Evolutionary conservation across 2,888 invertebrate species (phyloP).

Genomic region (Periphyllus acericola): DNA sequence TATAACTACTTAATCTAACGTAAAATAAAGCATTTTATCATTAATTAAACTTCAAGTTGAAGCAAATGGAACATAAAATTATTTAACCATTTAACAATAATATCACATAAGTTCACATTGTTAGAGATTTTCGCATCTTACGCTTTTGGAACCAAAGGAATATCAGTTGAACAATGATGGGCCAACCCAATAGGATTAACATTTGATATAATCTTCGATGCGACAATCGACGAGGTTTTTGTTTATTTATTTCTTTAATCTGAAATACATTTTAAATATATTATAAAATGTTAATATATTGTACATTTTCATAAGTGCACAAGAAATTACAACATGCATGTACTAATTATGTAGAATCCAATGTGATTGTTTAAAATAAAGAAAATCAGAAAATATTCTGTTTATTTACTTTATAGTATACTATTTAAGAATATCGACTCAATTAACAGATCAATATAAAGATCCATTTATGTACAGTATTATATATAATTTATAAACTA

Average conservation of each 20-base stretch:
- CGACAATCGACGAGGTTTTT: not conserved
- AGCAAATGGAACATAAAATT: slow-evolving; percentile 26
- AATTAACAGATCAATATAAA: too few relatives aligned
- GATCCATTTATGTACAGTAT: too few relatives aligned
- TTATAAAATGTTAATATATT: not conserved
- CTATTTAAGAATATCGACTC: too few relatives aligned
- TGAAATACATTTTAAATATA: slow-evolving; percentile 2
- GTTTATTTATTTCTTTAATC: not conserved
- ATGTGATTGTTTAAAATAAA: too few relatives aligned
- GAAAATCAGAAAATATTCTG: too few relatives aligned
- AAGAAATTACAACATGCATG: too few relatives aligned
- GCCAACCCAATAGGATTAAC: slow-evolving; percentile 60
- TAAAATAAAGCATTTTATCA: not conserved
- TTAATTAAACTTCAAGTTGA: not conserved
- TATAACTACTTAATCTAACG: not conserved
- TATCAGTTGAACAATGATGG: slow-evolving; percentile 59
- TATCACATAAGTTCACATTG: not conserved
- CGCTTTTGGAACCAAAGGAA: slow-evolving; percentile 59
- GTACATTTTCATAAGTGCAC: not conserved
- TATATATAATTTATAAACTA: too few relatives aligned
- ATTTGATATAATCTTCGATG: slow-evolving; percentile 35
- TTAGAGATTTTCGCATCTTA: slow-evolving; percentile 24
- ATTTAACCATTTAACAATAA: slow-evolving; percentile 26
- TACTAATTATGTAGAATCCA: too few relatives aligned
- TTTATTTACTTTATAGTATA: too few relatives aligned